A percentile compares a stretch with the other conserved stretches of the same genome.
Evolutionary conservation across 23 tunicate species (phyloP).

Genomic region (Ascidia mentula): DNA sequence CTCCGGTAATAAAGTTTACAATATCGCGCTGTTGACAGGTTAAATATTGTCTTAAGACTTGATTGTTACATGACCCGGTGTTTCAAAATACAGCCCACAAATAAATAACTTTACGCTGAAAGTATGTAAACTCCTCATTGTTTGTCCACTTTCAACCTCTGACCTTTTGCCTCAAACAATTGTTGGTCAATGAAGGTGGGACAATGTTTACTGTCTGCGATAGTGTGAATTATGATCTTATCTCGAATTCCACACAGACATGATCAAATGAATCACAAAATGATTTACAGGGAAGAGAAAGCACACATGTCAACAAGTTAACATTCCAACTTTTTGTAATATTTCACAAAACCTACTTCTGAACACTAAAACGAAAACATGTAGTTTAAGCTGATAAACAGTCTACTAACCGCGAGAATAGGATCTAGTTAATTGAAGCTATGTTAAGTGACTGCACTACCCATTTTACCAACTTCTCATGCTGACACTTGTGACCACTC

Average conservation of each 20-base stretch:
- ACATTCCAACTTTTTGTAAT: too few species aligned
- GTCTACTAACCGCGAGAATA: not conserved
- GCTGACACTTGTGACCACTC: not conserved
- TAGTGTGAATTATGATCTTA: not conserved
- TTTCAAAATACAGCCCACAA: not conserved
- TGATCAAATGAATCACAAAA: too few species aligned
- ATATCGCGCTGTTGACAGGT: not conserved
- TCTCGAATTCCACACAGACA: not conserved
- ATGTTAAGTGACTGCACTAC: not conserved
- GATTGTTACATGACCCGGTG: not conserved
- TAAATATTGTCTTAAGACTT: conserved; percentile 8
- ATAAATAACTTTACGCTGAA: not conserved
- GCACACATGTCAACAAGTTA: too few species aligned
- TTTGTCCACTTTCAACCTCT: not conserved
- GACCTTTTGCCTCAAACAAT: not conserved
- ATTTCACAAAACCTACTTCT: not conserved
- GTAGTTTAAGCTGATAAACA: not conserved
- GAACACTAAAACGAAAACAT: not conserved
- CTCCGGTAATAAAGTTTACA: conserved; percentile 2
- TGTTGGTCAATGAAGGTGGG: not conserved
- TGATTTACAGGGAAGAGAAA: too few species aligned
- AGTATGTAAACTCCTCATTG: not conserved
- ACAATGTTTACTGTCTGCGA: not conserved
- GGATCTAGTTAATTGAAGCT: not conserved
- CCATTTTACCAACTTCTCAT: not conserved